Conservation (phyloP, 2,113 vertebrate genomes). For the Chaetorhynchus papuensis region DNA sequence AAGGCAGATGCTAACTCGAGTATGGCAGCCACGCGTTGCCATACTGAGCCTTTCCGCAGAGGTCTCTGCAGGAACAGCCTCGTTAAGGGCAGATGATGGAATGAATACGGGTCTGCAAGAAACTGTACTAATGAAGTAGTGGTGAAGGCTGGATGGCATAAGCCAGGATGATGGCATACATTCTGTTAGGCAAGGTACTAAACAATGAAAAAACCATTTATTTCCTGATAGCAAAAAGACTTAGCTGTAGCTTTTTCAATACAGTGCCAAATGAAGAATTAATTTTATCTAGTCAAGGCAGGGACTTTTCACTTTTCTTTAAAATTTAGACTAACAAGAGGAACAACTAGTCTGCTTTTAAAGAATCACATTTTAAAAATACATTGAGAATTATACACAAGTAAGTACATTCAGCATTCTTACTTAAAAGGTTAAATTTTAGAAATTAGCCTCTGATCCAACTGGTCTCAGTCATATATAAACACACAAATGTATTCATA, state of each 20-base stretch:
- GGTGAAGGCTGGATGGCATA: background rate
- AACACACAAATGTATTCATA: background rate
- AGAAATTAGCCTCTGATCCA: background rate
- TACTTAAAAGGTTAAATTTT: background rate
- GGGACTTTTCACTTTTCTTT: background rate
- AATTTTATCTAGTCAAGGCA: background rate
- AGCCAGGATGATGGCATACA: background rate
- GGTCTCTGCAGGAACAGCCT: constrained; percentile 48
- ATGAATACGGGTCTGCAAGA: background rate
- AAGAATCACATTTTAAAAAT: background rate
- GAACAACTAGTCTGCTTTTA: background rate
- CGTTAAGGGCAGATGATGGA: constrained; percentile 35
- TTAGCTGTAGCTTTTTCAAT: constrained; percentile 19
- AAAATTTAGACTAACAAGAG: background rate
- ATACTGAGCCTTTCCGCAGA: constrained; percentile 53
- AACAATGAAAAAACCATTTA: background rate
- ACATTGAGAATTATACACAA: background rate
- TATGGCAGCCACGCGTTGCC: constrained; percentile 36
- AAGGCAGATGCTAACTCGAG: constrained; percentile 50
- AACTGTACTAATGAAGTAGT: background rate
- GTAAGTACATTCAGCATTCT: background rate
- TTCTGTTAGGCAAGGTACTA: background rate
- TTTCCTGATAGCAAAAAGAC: constrained; percentile 21
- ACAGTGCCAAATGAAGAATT: constrained; percentile 19
- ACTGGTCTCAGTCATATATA: background rate